Conservation (phyloP, 2,113 vertebrate species). For the Sterna hirundo region DNA sequence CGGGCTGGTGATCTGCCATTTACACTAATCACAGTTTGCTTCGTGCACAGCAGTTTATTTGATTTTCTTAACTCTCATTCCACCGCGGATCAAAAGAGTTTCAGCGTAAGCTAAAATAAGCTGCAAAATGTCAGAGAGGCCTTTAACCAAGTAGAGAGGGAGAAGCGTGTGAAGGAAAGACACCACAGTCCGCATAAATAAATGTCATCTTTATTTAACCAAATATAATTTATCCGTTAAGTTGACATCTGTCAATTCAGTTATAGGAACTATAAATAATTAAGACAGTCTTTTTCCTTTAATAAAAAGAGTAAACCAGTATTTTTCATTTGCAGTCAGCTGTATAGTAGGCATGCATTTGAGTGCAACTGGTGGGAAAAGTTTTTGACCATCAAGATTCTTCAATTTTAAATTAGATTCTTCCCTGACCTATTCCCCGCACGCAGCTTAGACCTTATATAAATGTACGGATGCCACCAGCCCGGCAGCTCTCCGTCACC, state of each 20-base stretch:
- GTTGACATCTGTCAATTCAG: slow-evolving; percentile 74
- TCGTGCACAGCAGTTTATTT: background rate
- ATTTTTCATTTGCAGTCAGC: slow-evolving; percentile 63
- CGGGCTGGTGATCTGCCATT: background rate
- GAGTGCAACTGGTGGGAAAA: slow-evolving; percentile 36
- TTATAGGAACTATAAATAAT: slow-evolving; percentile 81
- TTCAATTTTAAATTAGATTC: background rate
- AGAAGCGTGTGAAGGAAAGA: background rate
- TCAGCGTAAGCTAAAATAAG: background rate
- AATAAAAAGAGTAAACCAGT: slow-evolving; percentile 73
- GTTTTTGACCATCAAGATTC: background rate
- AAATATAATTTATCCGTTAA: slow-evolving; percentile 83
- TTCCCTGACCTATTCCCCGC: background rate
- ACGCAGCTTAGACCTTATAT: background rate
- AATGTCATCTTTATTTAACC: slow-evolving; percentile 81
- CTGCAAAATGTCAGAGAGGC: background rate
- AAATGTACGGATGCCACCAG: background rate
- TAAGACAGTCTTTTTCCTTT: slow-evolving; percentile 71
- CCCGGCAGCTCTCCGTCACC: background rate
- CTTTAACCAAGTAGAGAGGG: background rate
- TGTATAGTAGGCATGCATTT: slow-evolving; percentile 50
- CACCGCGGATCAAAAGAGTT: fast-evolving
- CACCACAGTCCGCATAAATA: slow-evolving; percentile 71
- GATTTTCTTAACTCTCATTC: background rate
- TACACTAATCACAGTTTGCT: fast-evolving